phyloP scores from a whole-genome alignment of 2,797 vertebrate species.

The Rhincodon typus region DNA sequence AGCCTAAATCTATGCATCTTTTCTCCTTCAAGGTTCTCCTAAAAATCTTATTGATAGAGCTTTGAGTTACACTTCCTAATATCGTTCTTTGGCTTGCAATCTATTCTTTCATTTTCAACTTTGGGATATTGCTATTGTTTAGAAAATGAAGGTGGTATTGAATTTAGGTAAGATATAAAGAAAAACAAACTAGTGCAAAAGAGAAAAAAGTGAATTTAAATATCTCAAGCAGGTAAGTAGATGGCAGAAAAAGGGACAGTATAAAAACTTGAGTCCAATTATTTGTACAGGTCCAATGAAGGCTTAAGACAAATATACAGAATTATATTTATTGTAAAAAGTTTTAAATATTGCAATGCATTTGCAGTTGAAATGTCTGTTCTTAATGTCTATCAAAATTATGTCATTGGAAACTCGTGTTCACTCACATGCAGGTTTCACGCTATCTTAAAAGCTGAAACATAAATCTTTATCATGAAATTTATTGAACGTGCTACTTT shows the following conservation, averaged over 20 bases:
- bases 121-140: not conserved
- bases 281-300: not conserved
- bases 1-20: not conserved
- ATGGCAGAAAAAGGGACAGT: not conserved
- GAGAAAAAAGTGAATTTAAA: not conserved
- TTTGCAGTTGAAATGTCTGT: not conserved
- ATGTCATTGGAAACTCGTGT: not conserved
- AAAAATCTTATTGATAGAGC: not conserved
- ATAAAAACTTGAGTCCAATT: not conserved
- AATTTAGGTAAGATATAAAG: not conserved
- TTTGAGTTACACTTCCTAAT: not conserved
- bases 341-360: not conserved
- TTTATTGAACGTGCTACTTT: not conserved
- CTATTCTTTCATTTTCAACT: not conserved
- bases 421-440: not conserved
- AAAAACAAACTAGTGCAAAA: not conserved
- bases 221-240: not conserved
- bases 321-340: slow-evolving; percentile 11
- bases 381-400: slow-evolving; percentile 4
- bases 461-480: not conserved
- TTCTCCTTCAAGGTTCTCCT: not conserved
- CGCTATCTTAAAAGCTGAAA: not conserved
- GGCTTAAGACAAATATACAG: not conserved
- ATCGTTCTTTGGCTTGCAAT: not conserved
- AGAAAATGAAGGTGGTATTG: not conserved